Conservation (phyloP, 1,140 invertebrate genomes). For the Leptoteleia sp. region DNA sequence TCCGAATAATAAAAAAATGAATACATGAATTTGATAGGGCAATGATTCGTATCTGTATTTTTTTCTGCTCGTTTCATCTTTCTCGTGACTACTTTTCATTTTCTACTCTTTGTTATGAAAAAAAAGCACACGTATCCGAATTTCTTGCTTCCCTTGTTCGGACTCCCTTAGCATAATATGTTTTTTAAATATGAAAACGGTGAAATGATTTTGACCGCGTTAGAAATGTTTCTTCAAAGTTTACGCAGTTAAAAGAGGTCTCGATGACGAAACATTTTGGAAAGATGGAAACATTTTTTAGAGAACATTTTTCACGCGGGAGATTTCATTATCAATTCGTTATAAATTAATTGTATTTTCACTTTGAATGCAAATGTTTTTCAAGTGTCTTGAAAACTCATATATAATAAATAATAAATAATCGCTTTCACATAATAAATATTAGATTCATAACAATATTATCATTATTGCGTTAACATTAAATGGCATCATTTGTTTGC, state of each 20-base stretch:
- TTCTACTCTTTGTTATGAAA: background rate
- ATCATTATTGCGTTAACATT: too few relatives aligned
- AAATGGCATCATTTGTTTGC: too few relatives aligned
- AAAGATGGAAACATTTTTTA: constrained; percentile 15
- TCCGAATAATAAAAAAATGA: constrained; percentile 52
- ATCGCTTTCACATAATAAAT: too few relatives aligned
- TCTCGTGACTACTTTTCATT: constrained; percentile 1
- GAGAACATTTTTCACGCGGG: constrained; percentile 31
- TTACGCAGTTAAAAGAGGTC: constrained; percentile 2
- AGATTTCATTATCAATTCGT: constrained; percentile 21
- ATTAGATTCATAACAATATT: too few relatives aligned
- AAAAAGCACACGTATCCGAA: constrained; percentile 12
- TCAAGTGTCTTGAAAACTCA: too few relatives aligned
- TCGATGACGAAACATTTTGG: background rate
- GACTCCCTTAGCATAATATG: constrained; percentile 31
- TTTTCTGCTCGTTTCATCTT: constrained; percentile 13
- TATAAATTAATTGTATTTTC: constrained; percentile 6
- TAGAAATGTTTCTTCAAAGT: constrained; percentile 33
- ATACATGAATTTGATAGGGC: constrained; percentile 31
- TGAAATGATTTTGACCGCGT: constrained; percentile 10
- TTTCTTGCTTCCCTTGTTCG: constrained; percentile 40
- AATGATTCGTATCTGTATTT: constrained; percentile 16
- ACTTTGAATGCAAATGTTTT: constrained; percentile 23
- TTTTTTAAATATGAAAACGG: constrained; percentile 10
- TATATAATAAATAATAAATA: background rate